Evolutionary conservation across 2,888 invertebrate species (phyloP).

Genomic region (Melieria omissa): DNA sequence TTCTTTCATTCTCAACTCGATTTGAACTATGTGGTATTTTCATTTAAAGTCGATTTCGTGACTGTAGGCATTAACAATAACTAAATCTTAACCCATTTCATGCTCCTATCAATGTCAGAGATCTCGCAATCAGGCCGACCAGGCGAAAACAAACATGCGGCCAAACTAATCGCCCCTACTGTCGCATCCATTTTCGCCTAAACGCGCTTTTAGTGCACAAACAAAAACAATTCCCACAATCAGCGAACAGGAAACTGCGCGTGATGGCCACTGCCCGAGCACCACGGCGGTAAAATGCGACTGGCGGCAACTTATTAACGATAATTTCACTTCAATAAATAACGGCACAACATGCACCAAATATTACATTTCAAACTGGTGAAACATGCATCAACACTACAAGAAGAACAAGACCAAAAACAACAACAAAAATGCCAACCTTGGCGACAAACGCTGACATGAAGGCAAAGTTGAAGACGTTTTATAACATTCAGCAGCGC

Average conservation of each 20-base stretch:
- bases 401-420: constrained; percentile 2
- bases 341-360: constrained; percentile 59
- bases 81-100: too few relatives aligned
- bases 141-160: too few relatives aligned
- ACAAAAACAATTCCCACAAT: constrained; percentile 47
- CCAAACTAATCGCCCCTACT: neutral
- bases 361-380: constrained; percentile 46
- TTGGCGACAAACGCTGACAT: too few relatives aligned
- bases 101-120: too few relatives aligned
- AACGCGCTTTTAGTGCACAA: neutral
- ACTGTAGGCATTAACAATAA: too few relatives aligned
- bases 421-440: neutral
- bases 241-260: constrained; percentile 40
- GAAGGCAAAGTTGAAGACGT: too few relatives aligned
- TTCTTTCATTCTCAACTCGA: too few relatives aligned
- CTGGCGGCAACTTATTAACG: constrained; percentile 53
- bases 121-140: too few relatives aligned
- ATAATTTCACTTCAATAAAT: constrained; percentile 60
- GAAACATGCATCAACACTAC: neutral
- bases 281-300: constrained; percentile 42
- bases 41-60: too few relatives aligned
- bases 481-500: too few relatives aligned
- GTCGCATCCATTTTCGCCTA: neutral
- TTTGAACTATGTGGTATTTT: too few relatives aligned
- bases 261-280: too few relatives aligned